Base-by-base conservation (phyloP, 2,113 vertebrate species). In the Arenaria interpres region DNA sequence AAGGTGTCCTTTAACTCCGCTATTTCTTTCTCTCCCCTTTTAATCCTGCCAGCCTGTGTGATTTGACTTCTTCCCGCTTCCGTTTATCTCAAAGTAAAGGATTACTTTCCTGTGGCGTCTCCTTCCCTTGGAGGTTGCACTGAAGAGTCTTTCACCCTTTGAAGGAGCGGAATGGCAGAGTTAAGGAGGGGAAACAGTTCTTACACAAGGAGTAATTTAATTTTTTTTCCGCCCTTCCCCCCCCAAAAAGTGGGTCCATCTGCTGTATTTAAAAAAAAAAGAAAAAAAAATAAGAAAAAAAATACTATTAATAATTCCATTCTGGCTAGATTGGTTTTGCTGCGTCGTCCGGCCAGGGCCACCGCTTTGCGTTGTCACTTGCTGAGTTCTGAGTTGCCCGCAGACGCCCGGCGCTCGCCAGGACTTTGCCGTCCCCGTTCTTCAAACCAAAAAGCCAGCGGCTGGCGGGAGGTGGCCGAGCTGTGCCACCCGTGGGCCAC, bases 1-100 rank as follows among this genome's bases (percentile, higher is more conserved):
- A 92, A 84, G 90, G 94, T 97, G 90, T 82, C 92, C 92, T 95
- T 94, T 54, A 93, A 93, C 84, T 92, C 93, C 67, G 93, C 91
- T 67, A 8, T 20, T 95, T 76, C 89, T 93, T 90, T 91, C 88
- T 94, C 79, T 90, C 67, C 85, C 90, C 78, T 93, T 46, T 48
- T 30, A 88, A 75, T 90, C 86, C 83, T 75, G 85, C 89, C 93
- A 93, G 91, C 88, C 90, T 59, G 41, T n/a, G 79, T 43, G 91
- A 22, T 87, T 95, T 88, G 78, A 93, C 93, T 93, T 85, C 76
- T 94, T 64, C 93, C 72, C 8, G 6, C 77, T 90, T 94, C 92
- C 60, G 84, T 84, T 92, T 97, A 89, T 94, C 94, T 89, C 84
- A 43, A 5, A 93, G 86, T 90, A 6, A 88, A 92, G 88, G 93